Base-by-base conservation (phyloP, 2,797 vertebrate genomes). In the Rhincodon typus region DNA sequence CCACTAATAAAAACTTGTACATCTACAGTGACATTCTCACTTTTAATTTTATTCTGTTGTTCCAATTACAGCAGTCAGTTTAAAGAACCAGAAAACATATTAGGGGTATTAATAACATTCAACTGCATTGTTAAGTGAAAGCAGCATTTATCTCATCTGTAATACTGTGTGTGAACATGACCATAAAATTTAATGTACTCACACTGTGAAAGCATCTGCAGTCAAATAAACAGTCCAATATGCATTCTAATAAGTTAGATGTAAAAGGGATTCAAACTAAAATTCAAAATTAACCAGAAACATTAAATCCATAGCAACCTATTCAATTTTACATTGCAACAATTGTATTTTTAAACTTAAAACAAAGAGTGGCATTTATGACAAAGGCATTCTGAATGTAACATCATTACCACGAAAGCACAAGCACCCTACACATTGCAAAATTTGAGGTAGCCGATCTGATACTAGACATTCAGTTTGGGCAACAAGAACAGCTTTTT, bases 191-290 rank as follows among this genome's bases (percentile, higher is more conserved):
- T 88, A 53, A 66, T 91, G 88, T 91, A 91, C 50, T n/a, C 50
- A 27, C 87, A 62, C 38, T 15, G 42, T 94, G 94, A 46, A 72
- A 95, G 70, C 10, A 95, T 72, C 30, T 74, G 13, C 94, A 95
- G 94, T 95, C 94, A 93, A 93, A 69, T 93, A 93, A 93, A 93
- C 90, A 93, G 30, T 93, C 90, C 94, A 95, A 77, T 70, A 74
- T n/a, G 94, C 94, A 95, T 74, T 95, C 70, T 95, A 95, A 95
- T 95, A 95, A 95, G 7, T 95, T 95, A 95, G 74, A 95, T 53
- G 13, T 95, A 74, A 77, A 72, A 72, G 70, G 27, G 25, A 95
- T 94, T 23, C 67, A 94, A 94, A 93, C 62, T 53, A 87, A 93
- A 25, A 21, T 94, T 70, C 66, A 70, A 94, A 94, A 27, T 25